Base-by-base conservation (phyloP, 2,888 invertebrate genomes). In the Folsomia candida region DNA sequence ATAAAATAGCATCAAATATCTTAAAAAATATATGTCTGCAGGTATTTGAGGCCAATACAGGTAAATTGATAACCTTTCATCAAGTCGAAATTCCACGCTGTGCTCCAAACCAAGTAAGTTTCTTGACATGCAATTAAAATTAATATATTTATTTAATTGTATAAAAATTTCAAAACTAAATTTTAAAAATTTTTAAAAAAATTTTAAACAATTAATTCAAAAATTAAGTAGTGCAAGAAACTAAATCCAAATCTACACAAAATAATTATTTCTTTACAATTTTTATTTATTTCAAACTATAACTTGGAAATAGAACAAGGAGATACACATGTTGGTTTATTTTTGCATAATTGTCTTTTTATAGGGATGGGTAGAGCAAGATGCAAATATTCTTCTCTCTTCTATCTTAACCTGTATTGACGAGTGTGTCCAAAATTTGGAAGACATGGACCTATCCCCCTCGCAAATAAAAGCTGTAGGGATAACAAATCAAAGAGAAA, bases 401-500 rank as follows among this genome's bases (percentile, higher is more conserved):
- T 90, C 92, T 3, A 94, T 95, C 0, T 86, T 85, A 47, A 87
- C 87, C 67, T 98, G 97, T 82, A 91, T 99, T 27, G 87, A 88
- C 72, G 88, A 89, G 81, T 90, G 93, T 3, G 87, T 93, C 2
- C 87, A 89, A 79, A 89, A 91, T 82, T 85, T 94, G 51, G 85
- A 86, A 77, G 89, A 89, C 81, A 83, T 92, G 20, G 92, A 92
- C 80, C 90, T 94, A 73, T 88, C 90, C 82, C 87, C 87, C 59
- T 85, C 85, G 2, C 89, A 92, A 81, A 91, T 97, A 68, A 89
- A 90, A 67, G 90, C 94, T 26, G 85, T 99, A 70, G 98, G 98
- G 59, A 89, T 99, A 69, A 79, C 97, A 24, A 99, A 99, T 85
- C 98, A 98, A 84, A 88, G 97, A 67, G 99, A 99, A 86, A 97